Conservation (phyloP, 2,797 vertebrate species). For the Galaxias olidus region DNA sequence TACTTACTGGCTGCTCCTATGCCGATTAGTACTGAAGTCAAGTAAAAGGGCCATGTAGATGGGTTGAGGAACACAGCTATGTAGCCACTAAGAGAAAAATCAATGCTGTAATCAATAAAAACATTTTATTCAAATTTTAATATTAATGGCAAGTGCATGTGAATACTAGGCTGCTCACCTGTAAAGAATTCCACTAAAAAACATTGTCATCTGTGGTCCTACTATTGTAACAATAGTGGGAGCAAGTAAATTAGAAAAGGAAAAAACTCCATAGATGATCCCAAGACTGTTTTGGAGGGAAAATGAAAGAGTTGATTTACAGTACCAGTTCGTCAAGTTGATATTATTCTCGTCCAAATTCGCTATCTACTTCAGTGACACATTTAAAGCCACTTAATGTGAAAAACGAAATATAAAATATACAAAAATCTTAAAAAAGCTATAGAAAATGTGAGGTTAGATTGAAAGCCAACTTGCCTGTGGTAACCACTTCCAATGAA, state of each 20-base stretch:
- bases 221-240: constrained; percentile 72
- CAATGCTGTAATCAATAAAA: background rate
- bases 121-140: background rate
- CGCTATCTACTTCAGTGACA: too few relatives aligned
- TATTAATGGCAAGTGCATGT: background rate
- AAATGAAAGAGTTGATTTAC: background rate
- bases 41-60: constrained; percentile 78
- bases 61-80: constrained; percentile 77
- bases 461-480: constrained; percentile 76
- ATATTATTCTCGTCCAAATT: too few relatives aligned
- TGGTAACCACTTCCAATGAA: constrained; percentile 80
- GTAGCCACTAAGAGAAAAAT: constrained; percentile 69
- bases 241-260: constrained; percentile 77
- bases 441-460: too few relatives aligned
- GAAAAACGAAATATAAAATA: too few relatives aligned
- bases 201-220: constrained; percentile 73
- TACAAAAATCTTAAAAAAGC: too few relatives aligned
- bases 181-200: constrained; percentile 80
- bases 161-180: constrained; percentile 62
- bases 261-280: constrained; percentile 84
- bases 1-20: constrained; percentile 80
- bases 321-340: too few relatives aligned
- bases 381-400: too few relatives aligned
- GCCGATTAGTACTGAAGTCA: constrained; percentile 79
- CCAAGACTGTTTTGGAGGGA: constrained; percentile 68